phyloP scores from a whole-genome alignment of 2,888 invertebrate genomes.

The Phrixothrix hirtus region DNA sequence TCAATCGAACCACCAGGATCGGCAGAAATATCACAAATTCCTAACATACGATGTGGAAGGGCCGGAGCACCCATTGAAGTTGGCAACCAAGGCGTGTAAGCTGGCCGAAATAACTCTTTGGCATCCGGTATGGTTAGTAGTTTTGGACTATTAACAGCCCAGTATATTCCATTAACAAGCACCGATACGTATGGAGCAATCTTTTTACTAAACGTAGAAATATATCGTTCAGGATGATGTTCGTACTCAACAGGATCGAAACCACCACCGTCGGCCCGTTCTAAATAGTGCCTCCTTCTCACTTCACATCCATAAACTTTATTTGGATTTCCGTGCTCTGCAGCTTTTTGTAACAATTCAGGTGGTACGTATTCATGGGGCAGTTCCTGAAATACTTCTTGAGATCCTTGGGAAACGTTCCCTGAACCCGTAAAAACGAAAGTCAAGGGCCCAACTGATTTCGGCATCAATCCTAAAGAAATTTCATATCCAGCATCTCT shows the following conservation, averaged over 20 bases:
- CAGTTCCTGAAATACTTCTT: constrained; percentile 93
- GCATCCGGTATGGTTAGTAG: constrained; percentile 97
- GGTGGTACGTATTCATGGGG: constrained; percentile 98
- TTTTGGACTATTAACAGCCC: constrained; percentile 97
- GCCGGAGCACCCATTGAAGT: constrained; percentile 86
- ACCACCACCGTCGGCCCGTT: constrained; percentile 88
- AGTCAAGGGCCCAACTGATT: constrained; percentile 94
- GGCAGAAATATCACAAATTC: constrained; percentile 97
- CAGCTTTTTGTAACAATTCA: constrained; percentile 91
- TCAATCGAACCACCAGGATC: constrained; percentile 91
- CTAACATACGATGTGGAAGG: constrained; percentile 87
- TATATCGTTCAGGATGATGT: constrained; percentile 89
- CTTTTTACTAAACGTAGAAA: constrained; percentile 94
- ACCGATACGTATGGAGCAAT: constrained; percentile 98
- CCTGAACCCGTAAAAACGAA: constrained; percentile 98
- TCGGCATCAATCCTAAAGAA: constrained; percentile 90
- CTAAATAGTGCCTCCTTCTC: constrained; percentile 89
- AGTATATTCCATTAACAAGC: constrained; percentile 97
- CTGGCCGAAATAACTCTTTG: constrained; percentile 86
- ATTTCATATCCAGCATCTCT: constrained; percentile 99
- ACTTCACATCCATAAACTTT: constrained; percentile 98
- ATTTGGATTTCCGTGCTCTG: constrained; percentile 93
- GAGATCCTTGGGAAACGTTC: constrained; percentile 90
- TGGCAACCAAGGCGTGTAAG: constrained; percentile 91
- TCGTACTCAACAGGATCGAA: constrained; percentile 89